Evolutionary conservation across 1,140 invertebrate genomes (phyloP).

Genomic region (silkworm (Bombyx mori)): ASM3026992v2 NC_085120.1:8325001-8325500

Average conservation of each 20-base stretch:
- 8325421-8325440: conserved; percentile 3
- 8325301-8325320: background rate
- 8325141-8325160: too few relatives aligned
- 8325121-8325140: too few relatives aligned
- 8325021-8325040: too few relatives aligned
- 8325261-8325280: conserved; percentile 3
- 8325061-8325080: too few relatives aligned
- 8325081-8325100: too few relatives aligned
- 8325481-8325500: conserved; percentile 9
- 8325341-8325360: conserved; percentile 5
- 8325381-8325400: background rate
- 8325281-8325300: background rate
- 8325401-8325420: background rate
- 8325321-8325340: conserved; percentile 7
- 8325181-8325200: too few relatives aligned
- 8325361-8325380: background rate
- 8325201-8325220: too few relatives aligned
- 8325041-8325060: too few relatives aligned
- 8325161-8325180: too few relatives aligned
- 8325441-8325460: conserved; percentile 4
- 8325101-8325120: too few relatives aligned
- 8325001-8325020: too few relatives aligned
- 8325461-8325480: conserved; percentile 4
- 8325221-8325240: background rate
- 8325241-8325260: background rate